Conservation (phyloP, 2,113 vertebrate genomes). For the Mus pahari region DNA sequence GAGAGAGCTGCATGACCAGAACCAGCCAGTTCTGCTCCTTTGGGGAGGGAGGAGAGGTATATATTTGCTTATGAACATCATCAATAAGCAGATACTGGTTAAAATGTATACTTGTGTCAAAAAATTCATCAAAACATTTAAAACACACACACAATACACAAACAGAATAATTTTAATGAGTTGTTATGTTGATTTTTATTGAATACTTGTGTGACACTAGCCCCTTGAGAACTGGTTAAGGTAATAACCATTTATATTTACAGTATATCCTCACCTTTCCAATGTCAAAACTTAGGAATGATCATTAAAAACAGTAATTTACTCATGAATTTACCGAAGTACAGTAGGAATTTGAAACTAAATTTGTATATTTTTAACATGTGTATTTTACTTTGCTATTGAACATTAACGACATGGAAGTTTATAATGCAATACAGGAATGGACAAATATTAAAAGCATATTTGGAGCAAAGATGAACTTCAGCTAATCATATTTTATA, state of each 20-base stretch:
- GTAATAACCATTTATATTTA: conserved; percentile 23
- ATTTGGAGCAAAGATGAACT: conserved; percentile 21
- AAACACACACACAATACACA: not conserved
- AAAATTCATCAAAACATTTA: conserved; percentile 24
- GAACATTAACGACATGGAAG: not conserved
- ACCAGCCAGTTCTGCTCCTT: too few species aligned
- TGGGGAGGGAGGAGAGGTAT: not conserved
- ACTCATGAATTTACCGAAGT: conserved; percentile 43
- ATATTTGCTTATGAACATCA: not conserved
- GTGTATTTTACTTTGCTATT: conserved; percentile 44
- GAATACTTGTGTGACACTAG: conserved; percentile 23
- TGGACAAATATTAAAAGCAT: conserved; percentile 26
- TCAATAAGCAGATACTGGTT: not conserved
- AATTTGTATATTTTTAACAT: conserved; percentile 55
- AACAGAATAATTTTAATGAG: conserved; percentile 72
- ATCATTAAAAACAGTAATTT: conserved; percentile 62
- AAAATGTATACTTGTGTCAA: conserved; percentile 39
- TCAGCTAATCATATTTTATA: conserved; percentile 20
- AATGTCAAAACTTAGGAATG: conserved; percentile 64
- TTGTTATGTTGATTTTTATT: conserved; percentile 58
- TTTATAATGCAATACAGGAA: conserved; percentile 33
- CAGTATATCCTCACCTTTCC: conserved; percentile 24
- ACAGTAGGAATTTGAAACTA: not conserved
- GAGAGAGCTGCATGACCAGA: too few species aligned
- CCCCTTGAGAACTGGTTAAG: not conserved